These are phyloP conservation scores for Rotaria sp. DNA, from an alignment of 2,888 invertebrate genomes.

Conservation along the genomic window DNA sequence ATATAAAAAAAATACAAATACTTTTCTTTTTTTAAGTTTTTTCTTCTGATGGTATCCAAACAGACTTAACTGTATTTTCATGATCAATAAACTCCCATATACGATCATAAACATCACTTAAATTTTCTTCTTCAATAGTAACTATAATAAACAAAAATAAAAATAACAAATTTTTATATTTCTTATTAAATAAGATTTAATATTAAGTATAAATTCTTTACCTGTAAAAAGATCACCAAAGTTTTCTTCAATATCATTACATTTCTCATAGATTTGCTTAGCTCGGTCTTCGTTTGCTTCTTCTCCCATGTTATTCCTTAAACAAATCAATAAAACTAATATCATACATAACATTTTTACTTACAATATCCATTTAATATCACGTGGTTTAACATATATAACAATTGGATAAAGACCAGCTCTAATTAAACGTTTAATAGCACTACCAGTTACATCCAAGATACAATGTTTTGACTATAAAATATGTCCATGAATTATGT, in stretches of 20 bases:
- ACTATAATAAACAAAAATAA: not conserved
- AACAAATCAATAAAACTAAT: not conserved
- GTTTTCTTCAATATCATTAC: constrained; percentile 28
- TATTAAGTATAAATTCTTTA: not conserved
- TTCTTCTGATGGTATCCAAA: not conserved
- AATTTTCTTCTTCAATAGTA: not conserved
- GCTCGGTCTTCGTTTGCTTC: constrained; percentile 32
- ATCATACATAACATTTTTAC: not conserved
- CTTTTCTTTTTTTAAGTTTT: not conserved
- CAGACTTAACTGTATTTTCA: not conserved
- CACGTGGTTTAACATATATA: constrained; percentile 81
- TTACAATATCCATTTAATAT: constrained; percentile 40
- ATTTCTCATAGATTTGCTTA: constrained; percentile 34
- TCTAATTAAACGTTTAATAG: constrained; percentile 93
- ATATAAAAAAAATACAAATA: not conserved
- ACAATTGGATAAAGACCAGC: constrained; percentile 95
- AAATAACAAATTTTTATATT: not conserved
- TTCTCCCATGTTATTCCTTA: constrained; percentile 14
- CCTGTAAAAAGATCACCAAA: constrained; percentile 36
- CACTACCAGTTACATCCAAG: constrained; percentile 97
- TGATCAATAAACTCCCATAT: not conserved
- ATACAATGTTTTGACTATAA: constrained; percentile 88
- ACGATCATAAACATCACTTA: not conserved
- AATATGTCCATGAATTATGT: too few species aligned
- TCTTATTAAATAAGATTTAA: too few species aligned